Base-by-base conservation (phyloP, 2,797 vertebrate genomes). In the Arrhamphus sclerolepis region DNA sequence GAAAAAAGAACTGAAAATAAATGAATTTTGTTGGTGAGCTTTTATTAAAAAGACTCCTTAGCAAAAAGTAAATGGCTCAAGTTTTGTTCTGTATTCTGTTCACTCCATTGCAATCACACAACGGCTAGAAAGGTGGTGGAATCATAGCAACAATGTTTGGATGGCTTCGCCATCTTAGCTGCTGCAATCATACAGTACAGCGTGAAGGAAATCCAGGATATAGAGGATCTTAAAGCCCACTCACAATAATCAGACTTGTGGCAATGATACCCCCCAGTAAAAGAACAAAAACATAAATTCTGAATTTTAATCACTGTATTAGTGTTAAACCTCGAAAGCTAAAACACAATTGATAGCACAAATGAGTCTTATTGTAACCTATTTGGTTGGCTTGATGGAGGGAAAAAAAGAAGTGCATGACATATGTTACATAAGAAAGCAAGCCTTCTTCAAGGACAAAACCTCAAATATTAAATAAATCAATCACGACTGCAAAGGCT, bases 371-470 rank as follows among this genome's bases (percentile, higher is more conserved):
- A 64, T 13, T 48, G 6, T 13, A n/a, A 50, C 21, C n/a, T 4
- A 39, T 39, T n/a, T 40, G 14, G 7, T 18, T 29, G 31, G 5
- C 21, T 66, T 58, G 17, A 55, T 51, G 10, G 11, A 21, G 18
- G 46, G 70, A 24, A 38, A 46, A 48, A 39, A 59, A 47, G 7
- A 49, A 22, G 42, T 53, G 26, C 24, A 47, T 64, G 47, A 39
- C 55, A 62, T 26, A 20, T 71, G 65, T 82, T 82, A 74, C 58
- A 75, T 80, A 82, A 66, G 62, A 53, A 61, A 57, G 31, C 53
- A 67, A 62, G 66, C 66, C 61, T 63, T 59, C 71, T 86, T 82
- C 84, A 89, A 91, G 87, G 89, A 89, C 87, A 86, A 83, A 81
- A 74, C 68, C 51, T 72, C 47, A 66, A 39, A 64, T 66, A 82